A percentile compares a stretch with the other conserved stretches of the same genome.
These are phyloP conservation scores for Paraplagusia blochii DNA, from an alignment of 2,113 vertebrate species.

Conservation along the genomic window DNA sequence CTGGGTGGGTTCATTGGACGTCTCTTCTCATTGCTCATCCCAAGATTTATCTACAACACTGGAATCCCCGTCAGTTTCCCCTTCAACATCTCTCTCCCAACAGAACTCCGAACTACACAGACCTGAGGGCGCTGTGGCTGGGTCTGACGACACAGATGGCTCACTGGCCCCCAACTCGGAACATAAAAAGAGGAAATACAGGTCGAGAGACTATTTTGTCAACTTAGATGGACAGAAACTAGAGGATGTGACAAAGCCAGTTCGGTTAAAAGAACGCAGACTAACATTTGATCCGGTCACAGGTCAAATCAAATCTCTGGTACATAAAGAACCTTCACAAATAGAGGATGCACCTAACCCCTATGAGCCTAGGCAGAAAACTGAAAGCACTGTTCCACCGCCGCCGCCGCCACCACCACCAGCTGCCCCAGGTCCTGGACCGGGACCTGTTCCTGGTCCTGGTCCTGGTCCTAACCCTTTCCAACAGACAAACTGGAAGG, in stretches of 20 bases:
- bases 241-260: constrained; percentile 90
- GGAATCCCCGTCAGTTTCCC: constrained; percentile 69
- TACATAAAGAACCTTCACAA: constrained; percentile 88
- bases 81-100: constrained; percentile 62
- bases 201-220: constrained; percentile 88
- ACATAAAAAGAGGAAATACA: constrained; percentile 89
- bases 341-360: constrained; percentile 75
- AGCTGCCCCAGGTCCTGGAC: constrained; percentile 67
- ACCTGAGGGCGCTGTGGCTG: constrained; percentile 67
- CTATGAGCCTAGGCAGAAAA: constrained; percentile 81
- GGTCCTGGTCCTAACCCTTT: constrained; percentile 86
- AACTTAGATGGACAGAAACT: constrained; percentile 87
- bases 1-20: constrained; percentile 76
- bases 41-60: constrained; percentile 71
- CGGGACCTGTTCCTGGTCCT: background rate
- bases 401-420: constrained; percentile 33
- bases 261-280: constrained; percentile 96
- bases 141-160: constrained; percentile 77
- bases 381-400: constrained; percentile 81
- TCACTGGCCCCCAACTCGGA: constrained; percentile 78
- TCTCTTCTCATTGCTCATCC: constrained; percentile 67
- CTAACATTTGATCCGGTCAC: constrained; percentile 97
- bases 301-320: constrained; percentile 94
- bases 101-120: constrained; percentile 68
- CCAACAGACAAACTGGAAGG: constrained; percentile 99